Percentiles rank a stretch among this genome's conserved stretches.
These are phyloP conservation scores for Cephus sareptanus DNA, from an alignment of 2,888 invertebrate species.

Conservation along the genomic window DNA sequence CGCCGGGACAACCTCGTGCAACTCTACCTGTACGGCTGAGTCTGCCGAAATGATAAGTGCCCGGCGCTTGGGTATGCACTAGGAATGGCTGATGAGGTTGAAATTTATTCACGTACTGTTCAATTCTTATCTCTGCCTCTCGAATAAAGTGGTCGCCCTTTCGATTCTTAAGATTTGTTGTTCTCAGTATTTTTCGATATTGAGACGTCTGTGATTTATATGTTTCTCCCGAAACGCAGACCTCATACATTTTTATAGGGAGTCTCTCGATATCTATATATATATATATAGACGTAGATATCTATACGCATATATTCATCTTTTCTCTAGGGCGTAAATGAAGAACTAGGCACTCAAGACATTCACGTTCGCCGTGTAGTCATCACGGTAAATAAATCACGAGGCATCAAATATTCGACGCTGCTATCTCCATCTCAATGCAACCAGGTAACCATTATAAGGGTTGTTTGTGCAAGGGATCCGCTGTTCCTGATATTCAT, in stretches of 20 bases:
- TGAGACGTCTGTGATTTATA: background rate
- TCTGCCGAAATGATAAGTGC: background rate
- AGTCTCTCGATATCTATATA: background rate
- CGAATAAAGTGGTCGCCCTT: background rate
- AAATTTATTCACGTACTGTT: background rate
- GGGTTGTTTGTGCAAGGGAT: background rate
- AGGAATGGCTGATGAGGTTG: background rate
- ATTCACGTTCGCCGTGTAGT: background rate
- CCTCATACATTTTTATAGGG: background rate
- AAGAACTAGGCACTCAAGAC: background rate
- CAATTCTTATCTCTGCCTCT: background rate
- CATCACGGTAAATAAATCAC: conserved; percentile 4
- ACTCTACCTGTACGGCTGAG: background rate
- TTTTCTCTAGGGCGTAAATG: background rate
- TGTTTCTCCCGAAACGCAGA: background rate
- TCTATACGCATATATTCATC: background rate
- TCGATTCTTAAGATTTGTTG: background rate
- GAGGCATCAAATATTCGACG: background rate
- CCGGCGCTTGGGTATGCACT: background rate
- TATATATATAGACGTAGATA: background rate
- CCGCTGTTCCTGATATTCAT: background rate
- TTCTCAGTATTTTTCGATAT: background rate
- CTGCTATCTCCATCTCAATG: conserved; percentile 1
- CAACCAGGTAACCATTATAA: background rate
- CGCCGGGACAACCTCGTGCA: background rate